Evolutionary conservation across 2,888 invertebrate species (phyloP).

Genomic region (Nysson spinosus): DNA sequence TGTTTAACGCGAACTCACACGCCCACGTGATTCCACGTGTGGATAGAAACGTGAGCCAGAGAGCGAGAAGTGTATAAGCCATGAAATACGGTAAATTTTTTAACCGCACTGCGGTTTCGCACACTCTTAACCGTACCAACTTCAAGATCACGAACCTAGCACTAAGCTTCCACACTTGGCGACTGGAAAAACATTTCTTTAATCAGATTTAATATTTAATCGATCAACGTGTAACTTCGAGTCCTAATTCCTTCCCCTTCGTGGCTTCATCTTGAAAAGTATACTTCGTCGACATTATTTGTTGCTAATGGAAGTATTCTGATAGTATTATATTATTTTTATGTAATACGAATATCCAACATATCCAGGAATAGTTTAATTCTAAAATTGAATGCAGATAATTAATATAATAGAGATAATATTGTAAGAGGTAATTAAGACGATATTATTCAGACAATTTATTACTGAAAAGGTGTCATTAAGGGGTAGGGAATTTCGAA

Average conservation of each 20-base stretch:
- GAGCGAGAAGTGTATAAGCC: conserved; percentile 6
- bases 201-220: conserved; percentile 37
- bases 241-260: neutral
- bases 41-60: neutral
- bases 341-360: too few species aligned
- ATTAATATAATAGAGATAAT: too few species aligned
- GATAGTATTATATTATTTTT: too few species aligned
- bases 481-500: too few species aligned
- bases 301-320: too few species aligned
- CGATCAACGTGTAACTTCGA: neutral
- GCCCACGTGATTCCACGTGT: neutral
- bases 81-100: conserved; percentile 25
- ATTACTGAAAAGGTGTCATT: too few species aligned
- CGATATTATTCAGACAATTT: too few species aligned
- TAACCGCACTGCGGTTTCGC: conserved; percentile 19
- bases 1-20: neutral
- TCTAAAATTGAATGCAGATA: too few species aligned
- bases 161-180: conserved; percentile 9
- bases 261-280: too few species aligned
- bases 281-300: too few species aligned
- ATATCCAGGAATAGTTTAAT: too few species aligned
- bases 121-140: neutral
- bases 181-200: conserved; percentile 14
- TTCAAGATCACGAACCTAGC: neutral
- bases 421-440: too few species aligned